A percentile compares a stretch with the other conserved stretches of the same genome.
Evolutionary conservation across 2,888 invertebrate genomes (phyloP).

Genomic region (Drosophila limbata): DNA sequence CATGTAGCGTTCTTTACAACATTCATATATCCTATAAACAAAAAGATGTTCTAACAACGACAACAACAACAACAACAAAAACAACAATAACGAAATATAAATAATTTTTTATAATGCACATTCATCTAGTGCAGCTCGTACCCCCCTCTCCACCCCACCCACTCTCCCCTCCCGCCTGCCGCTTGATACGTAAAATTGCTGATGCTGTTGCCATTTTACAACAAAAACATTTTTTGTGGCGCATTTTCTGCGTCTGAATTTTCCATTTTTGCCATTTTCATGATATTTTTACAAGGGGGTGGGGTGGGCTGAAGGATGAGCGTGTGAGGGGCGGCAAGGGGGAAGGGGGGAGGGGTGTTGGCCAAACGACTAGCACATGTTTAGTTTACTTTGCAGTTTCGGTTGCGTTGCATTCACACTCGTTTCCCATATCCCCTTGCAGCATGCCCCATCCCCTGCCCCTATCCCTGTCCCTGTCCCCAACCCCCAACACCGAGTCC

Average conservation of each 20-base stretch:
- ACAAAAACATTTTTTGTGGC: conserved; percentile 75
- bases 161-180: neutral
- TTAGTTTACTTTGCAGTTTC: conserved; percentile 81
- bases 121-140: conserved; percentile 33
- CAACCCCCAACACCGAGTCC: neutral
- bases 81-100: conserved; percentile 57
- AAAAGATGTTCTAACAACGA: conserved; percentile 28
- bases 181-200: conserved; percentile 3
- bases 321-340: neutral
- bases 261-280: conserved; percentile 79
- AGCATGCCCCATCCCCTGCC: neutral
- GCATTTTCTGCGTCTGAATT: conserved; percentile 73
- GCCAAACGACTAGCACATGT: conserved; percentile 82
- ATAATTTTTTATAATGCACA: conserved; percentile 70
- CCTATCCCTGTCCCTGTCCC: no score
- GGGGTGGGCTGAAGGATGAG: neutral
- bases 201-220: conserved; percentile 53
- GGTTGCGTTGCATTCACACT: conserved; percentile 73
- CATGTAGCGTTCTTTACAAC: conserved; percentile 39
- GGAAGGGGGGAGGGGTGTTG: conserved; percentile 7
- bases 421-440: conserved; percentile 27
- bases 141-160: neutral
- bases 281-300: conserved; percentile 67
- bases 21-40: conserved; percentile 27
- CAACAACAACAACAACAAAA: conserved; percentile 21